Base-by-base conservation (phyloP, 2,113 vertebrate genomes). In the Oceanites oceanicus region DNA sequence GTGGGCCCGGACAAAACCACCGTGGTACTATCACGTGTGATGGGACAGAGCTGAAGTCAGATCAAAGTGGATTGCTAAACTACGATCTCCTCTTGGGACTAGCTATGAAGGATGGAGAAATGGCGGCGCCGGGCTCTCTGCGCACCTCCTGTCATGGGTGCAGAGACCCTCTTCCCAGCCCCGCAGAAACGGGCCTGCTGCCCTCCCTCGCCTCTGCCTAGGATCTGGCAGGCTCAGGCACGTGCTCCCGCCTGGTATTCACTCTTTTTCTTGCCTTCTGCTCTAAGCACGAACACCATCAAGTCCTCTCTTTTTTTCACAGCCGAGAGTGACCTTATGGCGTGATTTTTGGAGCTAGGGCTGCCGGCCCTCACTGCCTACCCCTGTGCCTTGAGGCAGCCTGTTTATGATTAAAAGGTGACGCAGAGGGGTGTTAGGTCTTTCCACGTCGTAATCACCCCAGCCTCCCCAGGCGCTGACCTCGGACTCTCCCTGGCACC, bases 141-240 rank as follows among this genome's bases (percentile, higher is more conserved):
- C 3, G 2, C 42, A 45, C 15, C 27, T 52, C 62, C 38, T 0
- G 0, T 30, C 45, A 26, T 0, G 0, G 26, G 11, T 12, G 53
- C 12, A 62, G 40, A 23, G 52, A 36, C 20, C 17, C 32, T 45
- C 30, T 4, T 36, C 59, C 15, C 45, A 40, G 42, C 21, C 55
- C 44, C 17, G 9, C 19, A 59, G 70, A 29, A 85, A 75, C 1
- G 0, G 42, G 40, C 23, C 44, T 68, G 30, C 44, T 65, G 49
- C 52, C 17, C n/a, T 73, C 44, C 27, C 52, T 36, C 45, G 47
- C 45, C 47, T 59, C 77, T 87, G 70, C 53, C 3, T 0, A 40
- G 36, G 44, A 80, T 52, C 56, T 63, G 40, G 40, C 55, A 85
- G 70, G 30, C 62, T 78, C 23, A 40, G 53, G 18, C 42, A 68